These are phyloP conservation scores for Catagonus wagneri DNA, from an alignment of 2,113 vertebrate genomes.

Conservation along the genomic window DNA sequence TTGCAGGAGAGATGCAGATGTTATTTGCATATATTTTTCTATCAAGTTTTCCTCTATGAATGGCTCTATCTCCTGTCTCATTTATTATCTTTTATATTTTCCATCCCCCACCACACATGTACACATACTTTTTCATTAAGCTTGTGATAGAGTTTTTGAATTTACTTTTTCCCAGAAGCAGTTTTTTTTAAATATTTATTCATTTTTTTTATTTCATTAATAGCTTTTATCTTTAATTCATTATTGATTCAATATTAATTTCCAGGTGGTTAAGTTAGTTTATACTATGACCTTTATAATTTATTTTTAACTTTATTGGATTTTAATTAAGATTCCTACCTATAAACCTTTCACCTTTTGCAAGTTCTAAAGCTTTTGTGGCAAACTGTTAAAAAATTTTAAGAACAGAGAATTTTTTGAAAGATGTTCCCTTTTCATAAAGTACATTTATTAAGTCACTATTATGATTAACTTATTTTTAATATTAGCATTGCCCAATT, in stretches of 20 bases:
- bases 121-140: neutral
- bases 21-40: neutral
- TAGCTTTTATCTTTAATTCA: neutral
- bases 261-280: neutral
- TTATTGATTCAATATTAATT: neutral
- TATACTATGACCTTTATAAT: neutral
- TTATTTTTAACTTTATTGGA: neutral
- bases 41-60: neutral
- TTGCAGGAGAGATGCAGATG: neutral
- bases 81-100: neutral
- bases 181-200: neutral
- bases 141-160: neutral
- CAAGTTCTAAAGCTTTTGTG: neutral
- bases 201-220: neutral
- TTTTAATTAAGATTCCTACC: neutral
- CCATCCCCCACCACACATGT: neutral
- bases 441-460: neutral
- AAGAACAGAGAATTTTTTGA: neutral
- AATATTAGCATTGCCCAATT: neutral
- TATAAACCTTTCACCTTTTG: neutral
- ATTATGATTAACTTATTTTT: neutral
- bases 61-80: neutral
- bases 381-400: neutral
- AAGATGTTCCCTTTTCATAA: neutral
- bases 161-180: neutral